Base-by-base conservation (phyloP, 2,888 invertebrate species). In the Oasisia sp. region DNA sequence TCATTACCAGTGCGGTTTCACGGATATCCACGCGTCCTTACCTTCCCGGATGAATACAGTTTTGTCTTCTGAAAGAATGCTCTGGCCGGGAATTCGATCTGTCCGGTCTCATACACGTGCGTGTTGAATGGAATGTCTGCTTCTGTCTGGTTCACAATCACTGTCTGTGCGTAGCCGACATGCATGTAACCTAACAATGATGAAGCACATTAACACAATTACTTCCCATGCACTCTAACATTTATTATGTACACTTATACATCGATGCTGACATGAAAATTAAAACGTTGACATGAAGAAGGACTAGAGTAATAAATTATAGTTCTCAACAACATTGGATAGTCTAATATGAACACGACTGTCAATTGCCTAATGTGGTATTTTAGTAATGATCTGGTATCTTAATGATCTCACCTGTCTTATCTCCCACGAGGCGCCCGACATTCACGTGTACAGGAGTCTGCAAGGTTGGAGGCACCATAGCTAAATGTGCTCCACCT, bases 61-160 rank as follows among this genome's bases (percentile, higher is more conserved):
- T 94, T 92, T 45, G 94, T 95, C 91, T 94, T 93, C 91, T 93
- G 94, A 94, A 95, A 95, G 93, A 95, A 95, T 4, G 93, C 92
- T 89, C 94, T 93, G 0, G 94, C 93, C 14, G 94, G 95, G 58
- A 93, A 94, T 1, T 91, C 91, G 14, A 94, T 92, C 90, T 94
- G 94, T 0, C 94, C 94, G 27, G 91, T 91, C 92, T 95, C 94
- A 92, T 95, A 95, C 11, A 95, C 94, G 90, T 94, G 93, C 12
- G 94, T 92, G 91, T 93, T 95, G 92, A 95, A 94, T 89, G 95
- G 95, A 44, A 95, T 93, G 91, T 95, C 95, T 44, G 94, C 89
- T 12, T 94, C 94, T 12, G 94, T 94, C 89, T 92, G 32, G n/a
- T 94, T 93, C 89, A 95, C 92, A 32, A 45, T 91, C 38, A 95